Evolutionary conservation across 2,888 invertebrate genomes (phyloP).

Genomic region (Ochropacha duplaris): DNA sequence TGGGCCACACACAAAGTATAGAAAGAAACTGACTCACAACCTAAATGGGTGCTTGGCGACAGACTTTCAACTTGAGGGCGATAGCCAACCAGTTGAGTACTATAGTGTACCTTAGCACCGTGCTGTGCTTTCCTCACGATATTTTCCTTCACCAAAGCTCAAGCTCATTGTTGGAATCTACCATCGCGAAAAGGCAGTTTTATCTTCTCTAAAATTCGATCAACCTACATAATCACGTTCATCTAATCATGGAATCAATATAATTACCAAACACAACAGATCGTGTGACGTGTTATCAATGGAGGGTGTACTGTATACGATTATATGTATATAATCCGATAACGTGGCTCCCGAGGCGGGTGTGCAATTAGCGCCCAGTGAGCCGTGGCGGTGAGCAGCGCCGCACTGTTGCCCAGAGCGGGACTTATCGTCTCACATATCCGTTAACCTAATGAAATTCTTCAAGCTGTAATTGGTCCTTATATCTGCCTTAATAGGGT

Average conservation of each 20-base stretch:
- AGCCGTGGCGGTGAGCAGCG: slow-evolving; percentile 9
- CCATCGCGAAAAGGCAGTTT: no score
- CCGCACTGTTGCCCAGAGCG: neutral
- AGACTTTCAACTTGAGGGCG: no score
- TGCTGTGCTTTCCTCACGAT: no score
- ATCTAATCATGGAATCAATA: neutral
- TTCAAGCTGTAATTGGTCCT: neutral
- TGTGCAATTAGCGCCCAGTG: slow-evolving; percentile 27
- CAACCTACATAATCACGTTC: neutral
- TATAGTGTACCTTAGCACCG: no score
- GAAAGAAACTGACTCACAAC: no score
- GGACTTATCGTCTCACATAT: neutral
- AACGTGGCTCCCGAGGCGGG: slow-evolving; percentile 19
- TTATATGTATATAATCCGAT: slow-evolving; percentile 26
- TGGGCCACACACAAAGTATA: no score
- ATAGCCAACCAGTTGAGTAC: no score
- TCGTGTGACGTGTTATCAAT: slow-evolving; percentile 3
- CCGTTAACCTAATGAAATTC: neutral
- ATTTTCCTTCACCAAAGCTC: no score
- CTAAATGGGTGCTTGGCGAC: no score
- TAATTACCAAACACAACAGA: neutral
- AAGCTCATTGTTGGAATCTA: no score
- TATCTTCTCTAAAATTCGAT: neutral
- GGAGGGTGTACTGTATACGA: slow-evolving; percentile 10
- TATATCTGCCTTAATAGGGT: neutral